Base-by-base conservation (phyloP, 2,797 vertebrate species). In the Heteromormyrus szaboi region DNA sequence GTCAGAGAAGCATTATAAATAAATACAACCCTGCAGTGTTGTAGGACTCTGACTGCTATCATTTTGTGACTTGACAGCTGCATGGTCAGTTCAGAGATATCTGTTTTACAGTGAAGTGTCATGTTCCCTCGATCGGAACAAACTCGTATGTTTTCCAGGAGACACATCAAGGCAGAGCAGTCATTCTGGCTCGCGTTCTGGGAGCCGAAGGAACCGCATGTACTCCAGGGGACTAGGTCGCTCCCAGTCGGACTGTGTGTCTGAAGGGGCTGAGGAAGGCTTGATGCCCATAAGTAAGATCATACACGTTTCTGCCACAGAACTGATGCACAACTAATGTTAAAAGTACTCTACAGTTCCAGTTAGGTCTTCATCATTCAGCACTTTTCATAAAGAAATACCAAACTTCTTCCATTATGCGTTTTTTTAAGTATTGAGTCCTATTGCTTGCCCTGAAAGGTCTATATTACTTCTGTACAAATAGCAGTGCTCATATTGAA, bases 211-310 rank as follows among this genome's bases (percentile, higher is more conserved):
- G 87, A 96, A 94, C 88, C 91, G 91, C 37, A 93, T 89, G 0
- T 93, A 95, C 89, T 97, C 96, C 84, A 89, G 94, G 0, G 96
- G 96, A 1, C 93, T 96, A 1, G 94, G 96, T 0, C 93, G 91
- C 89, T 96, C 97, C 4, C 97, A 97, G 89, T 95, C 96, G 0
- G 92, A 92, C 0, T 94, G 95, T 0, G 89, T 94, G 92, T 96
- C 96, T 0, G 95, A 97, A 0, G 94, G 95, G n/a, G 90, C 90
- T 11, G 96, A 97, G 0, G 93, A 95, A 0, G 91, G 90, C 85
- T 92, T 92, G 81, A 92, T 92, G 25, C 81, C 85, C 79, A 91
- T 88, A 87, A 94, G 98, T 98, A 96, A 94, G 96, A 89, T 37
- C 85, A 62, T 62, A 4, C 48, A 41, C 14, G 83, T 19, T 14